A percentile compares a stretch with the other conserved stretches of the same genome.
Conservation (phyloP, 1,140 invertebrate species). For the Cyphomyrmex costatus region DNA sequence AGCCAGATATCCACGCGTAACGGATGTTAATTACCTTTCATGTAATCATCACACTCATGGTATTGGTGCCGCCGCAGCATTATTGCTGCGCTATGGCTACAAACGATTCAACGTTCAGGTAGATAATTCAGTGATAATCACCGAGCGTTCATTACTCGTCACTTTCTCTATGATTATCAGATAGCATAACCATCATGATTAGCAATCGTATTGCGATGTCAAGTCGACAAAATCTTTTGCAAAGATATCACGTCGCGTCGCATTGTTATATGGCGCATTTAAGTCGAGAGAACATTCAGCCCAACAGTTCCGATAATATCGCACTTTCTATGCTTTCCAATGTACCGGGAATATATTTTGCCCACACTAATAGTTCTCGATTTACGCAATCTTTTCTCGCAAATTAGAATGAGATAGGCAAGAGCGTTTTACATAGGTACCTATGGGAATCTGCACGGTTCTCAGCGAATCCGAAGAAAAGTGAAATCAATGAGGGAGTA, state of each 20-base stretch:
- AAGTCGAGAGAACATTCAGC: neutral
- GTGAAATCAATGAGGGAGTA: conserved; percentile 14
- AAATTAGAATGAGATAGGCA: neutral
- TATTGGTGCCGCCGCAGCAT: conserved; percentile 57
- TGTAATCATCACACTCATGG: conserved; percentile 59
- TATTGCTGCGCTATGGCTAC: conserved; percentile 64
- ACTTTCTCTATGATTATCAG: conserved; percentile 55
- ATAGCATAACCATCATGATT: conserved; percentile 20
- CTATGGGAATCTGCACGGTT: conserved; percentile 9
- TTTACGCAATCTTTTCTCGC: conserved; percentile 27
- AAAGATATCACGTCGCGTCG: neutral
- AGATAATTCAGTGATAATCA: conserved; percentile 55
- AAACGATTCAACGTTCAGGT: conserved; percentile 57
- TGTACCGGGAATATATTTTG: conserved; percentile 44
- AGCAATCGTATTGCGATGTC: conserved; percentile 12
- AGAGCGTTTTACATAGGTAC: conserved; percentile 1
- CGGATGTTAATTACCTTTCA: conserved; percentile 61
- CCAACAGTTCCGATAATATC: conserved; percentile 21
- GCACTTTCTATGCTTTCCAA: conserved; percentile 54
- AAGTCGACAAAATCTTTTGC: neutral
- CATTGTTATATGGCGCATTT: neutral
- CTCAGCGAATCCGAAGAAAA: conserved; percentile 19
- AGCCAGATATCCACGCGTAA: conserved; percentile 36
- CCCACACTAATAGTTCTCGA: conserved; percentile 39
- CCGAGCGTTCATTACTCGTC: conserved; percentile 27